Evolutionary conservation across 2,797 vertebrate genomes (phyloP).

Genomic region (Ceryle rudis): DNA sequence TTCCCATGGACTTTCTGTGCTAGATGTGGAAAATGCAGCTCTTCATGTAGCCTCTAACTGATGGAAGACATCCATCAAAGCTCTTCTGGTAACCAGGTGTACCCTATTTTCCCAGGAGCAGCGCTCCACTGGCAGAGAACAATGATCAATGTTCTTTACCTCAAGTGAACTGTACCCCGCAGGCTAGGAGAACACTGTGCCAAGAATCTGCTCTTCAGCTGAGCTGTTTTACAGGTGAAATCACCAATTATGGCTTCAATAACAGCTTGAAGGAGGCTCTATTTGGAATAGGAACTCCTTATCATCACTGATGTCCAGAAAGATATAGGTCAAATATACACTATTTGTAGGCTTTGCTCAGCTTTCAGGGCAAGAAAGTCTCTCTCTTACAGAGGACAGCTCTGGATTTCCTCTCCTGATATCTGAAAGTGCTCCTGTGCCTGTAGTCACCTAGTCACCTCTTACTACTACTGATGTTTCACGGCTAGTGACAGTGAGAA

Average conservation of each 20-base stretch:
- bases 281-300: background rate
- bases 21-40: background rate
- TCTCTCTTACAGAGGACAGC: background rate
- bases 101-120: background rate
- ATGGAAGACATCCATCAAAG: background rate
- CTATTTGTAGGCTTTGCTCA: background rate
- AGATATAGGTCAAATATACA: background rate
- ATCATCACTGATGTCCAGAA: background rate
- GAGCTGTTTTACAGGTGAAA: constrained; percentile 4
- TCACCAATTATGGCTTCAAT: background rate
- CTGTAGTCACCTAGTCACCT: background rate
- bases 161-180: background rate
- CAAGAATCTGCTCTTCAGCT: constrained; percentile 13
- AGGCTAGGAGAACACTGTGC: background rate
- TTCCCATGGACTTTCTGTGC: background rate
- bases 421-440: too few species aligned
- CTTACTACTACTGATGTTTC: background rate
- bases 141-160: background rate
- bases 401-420: background rate
- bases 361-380: background rate
- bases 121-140: background rate
- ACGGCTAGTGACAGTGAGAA: background rate
- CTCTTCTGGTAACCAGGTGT: background rate
- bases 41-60: background rate
- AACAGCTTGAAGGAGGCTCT: background rate